Conservation (phyloP, 2,113 vertebrate genomes). For the Gila orcuttii region DNA sequence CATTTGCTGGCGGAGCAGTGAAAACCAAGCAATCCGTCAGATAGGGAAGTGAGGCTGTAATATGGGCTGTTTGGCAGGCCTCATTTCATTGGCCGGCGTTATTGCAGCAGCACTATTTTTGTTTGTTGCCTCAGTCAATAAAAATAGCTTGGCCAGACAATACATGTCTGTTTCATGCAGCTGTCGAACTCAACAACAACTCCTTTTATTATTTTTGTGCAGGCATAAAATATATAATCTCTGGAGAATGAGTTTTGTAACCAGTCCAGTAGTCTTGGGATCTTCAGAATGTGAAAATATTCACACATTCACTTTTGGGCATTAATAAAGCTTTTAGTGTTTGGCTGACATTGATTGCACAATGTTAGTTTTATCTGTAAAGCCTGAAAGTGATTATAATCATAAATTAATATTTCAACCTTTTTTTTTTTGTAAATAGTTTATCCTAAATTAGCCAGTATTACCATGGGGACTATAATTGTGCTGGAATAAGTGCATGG, state of each 20-base stretch:
- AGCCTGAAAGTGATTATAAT: neutral
- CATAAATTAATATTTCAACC: neutral
- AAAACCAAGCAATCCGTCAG: slow-evolving; percentile 43
- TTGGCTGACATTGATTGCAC: neutral
- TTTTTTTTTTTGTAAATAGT: too few relatives aligned
- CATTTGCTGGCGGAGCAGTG: slow-evolving; percentile 21
- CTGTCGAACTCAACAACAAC: slow-evolving; percentile 34
- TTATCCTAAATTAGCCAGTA: too few relatives aligned
- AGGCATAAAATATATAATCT: slow-evolving; percentile 30
- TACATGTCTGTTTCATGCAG: slow-evolving; percentile 25
- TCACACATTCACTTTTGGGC: neutral
- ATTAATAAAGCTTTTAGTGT: neutral
- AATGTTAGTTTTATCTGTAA: neutral
- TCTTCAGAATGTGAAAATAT: neutral
- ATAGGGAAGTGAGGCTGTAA: slow-evolving; percentile 35
- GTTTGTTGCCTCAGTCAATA: slow-evolving; percentile 29
- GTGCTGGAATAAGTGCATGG: neutral
- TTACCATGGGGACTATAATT: neutral
- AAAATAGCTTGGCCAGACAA: slow-evolving; percentile 51
- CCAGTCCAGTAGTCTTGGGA: neutral
- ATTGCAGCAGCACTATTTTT: slow-evolving; percentile 47
- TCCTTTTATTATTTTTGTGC: slow-evolving; percentile 20
- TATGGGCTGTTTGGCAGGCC: slow-evolving; percentile 45
- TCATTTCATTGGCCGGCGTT: slow-evolving; percentile 35
- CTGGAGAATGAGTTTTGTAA: slow-evolving; percentile 13